Evolutionary conservation across 2,113 vertebrate genomes (phyloP).

Genomic region (Festucalex cinctus): DNA sequence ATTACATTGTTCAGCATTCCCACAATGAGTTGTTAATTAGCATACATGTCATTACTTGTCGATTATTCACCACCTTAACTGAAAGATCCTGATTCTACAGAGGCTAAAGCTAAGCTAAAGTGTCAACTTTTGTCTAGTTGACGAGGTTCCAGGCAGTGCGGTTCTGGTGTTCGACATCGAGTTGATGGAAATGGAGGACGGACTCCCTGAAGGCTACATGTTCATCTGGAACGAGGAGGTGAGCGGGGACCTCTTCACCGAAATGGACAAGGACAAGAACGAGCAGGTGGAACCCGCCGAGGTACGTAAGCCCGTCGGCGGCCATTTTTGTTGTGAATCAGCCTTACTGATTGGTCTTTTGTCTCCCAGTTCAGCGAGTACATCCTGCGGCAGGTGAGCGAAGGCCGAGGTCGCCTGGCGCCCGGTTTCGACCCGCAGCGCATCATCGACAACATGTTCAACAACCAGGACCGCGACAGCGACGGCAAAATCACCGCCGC

Average conservation of each 20-base stretch:
- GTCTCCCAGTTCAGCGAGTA: slow-evolving; percentile 86
- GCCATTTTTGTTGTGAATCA: neutral
- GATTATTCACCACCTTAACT: no score
- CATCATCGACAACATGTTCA: slow-evolving; percentile 96
- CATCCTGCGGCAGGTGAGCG: slow-evolving; percentile 84
- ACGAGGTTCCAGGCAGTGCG: slow-evolving; percentile 92
- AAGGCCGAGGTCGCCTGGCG: slow-evolving; percentile 90
- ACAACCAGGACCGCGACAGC: slow-evolving; percentile 91
- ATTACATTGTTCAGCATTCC: no score
- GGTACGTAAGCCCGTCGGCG: slow-evolving; percentile 66
- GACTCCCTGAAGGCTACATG: slow-evolving; percentile 97
- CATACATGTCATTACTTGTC: no score
- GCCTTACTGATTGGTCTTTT: neutral
- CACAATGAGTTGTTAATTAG: no score
- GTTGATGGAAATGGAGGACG: slow-evolving; percentile 85
- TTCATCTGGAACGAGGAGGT: slow-evolving; percentile 93
- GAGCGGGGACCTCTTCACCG: slow-evolving; percentile 85
- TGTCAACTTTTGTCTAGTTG: slow-evolving; percentile 70
- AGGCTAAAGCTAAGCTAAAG: neutral
- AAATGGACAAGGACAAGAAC: slow-evolving; percentile 87
- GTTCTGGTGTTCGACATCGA: slow-evolving; percentile 92
- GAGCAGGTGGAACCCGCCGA: slow-evolving; percentile 81
- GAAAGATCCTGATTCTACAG: no score
- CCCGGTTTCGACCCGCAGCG: slow-evolving; percentile 88
- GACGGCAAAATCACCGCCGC: slow-evolving; percentile 88